A percentile compares a stretch with the other conserved stretches of the same genome.
These are phyloP conservation scores for Orgyia antiqua DNA, from an alignment of 2,888 invertebrate genomes.

Conservation along the genomic window DNA sequence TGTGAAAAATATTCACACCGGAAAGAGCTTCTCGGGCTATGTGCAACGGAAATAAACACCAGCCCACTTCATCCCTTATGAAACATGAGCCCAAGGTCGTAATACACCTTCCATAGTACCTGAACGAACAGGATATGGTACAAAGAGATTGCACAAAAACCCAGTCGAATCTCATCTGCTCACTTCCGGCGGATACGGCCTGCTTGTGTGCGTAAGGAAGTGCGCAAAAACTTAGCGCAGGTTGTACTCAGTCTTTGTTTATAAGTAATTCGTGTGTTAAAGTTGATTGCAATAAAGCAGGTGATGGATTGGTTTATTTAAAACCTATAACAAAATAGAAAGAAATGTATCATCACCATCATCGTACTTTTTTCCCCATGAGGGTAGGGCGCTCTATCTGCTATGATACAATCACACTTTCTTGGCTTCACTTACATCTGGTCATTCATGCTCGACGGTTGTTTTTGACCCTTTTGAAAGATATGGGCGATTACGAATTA, in stretches of 20 bases:
- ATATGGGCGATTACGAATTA: no score
- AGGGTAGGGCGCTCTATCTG: no score
- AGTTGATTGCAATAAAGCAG: constrained; percentile 20
- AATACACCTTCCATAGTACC: constrained; percentile 63
- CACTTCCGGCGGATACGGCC: constrained; percentile 66
- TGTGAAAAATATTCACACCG: no score
- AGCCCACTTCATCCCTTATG: constrained; percentile 35
- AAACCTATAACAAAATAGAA: no score
- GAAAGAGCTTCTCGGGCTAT: constrained; percentile 17
- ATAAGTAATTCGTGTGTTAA: constrained; percentile 17
- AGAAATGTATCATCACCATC: no score
- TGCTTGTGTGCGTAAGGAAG: constrained; percentile 53
- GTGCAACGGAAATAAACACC: constrained; percentile 30
- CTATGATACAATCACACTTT: no score
- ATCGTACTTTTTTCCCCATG: no score
- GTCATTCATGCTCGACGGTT: no score
- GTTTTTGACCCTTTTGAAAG: no score
- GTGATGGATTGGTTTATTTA: constrained; percentile 18
- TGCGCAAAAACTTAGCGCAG: constrained; percentile 44
- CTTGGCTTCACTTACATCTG: no score
- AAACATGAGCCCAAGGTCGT: constrained; percentile 63
- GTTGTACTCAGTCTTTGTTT: constrained; percentile 22
- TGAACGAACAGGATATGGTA: constrained; percentile 50
- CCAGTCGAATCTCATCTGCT: constrained; percentile 55
- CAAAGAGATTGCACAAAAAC: constrained; percentile 54